phyloP scores from a whole-genome alignment of 2,113 vertebrate genomes.

The Leptosomus discolor region DNA sequence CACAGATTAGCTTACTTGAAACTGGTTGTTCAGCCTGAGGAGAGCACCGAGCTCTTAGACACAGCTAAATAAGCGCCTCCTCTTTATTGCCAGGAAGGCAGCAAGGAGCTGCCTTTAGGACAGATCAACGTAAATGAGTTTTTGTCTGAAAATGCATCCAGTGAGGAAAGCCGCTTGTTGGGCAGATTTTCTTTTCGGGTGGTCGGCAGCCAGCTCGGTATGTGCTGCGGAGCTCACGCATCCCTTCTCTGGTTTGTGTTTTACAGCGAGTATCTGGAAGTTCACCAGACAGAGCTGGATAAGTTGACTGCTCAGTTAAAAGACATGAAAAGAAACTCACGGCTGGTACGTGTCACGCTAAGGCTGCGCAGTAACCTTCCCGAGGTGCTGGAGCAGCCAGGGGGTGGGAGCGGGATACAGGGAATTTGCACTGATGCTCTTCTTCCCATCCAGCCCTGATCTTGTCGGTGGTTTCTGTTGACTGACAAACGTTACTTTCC shows the following conservation, averaged over 20 bases:
- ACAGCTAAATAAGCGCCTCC: not conserved
- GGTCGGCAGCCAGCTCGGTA: not conserved
- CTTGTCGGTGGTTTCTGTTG: not conserved
- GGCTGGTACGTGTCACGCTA: conserved; percentile 82
- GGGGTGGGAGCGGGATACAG: not conserved
- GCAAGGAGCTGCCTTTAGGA: not conserved
- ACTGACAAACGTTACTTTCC: not conserved
- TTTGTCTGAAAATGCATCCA: not conserved
- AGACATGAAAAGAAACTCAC: conserved; percentile 97
- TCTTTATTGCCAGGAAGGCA: not conserved
- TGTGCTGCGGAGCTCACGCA: not conserved
- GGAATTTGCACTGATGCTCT: not conserved
- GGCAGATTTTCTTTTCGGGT: not conserved
- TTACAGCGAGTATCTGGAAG: conserved; percentile 91
- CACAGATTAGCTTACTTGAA: conserved; percentile 10
- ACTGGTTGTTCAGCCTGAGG: not conserved
- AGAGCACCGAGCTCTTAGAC: not conserved
- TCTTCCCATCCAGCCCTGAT: not conserved
- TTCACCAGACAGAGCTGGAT: conserved; percentile 92
- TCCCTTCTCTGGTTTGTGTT: conserved; percentile 48
- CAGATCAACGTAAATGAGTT: not conserved
- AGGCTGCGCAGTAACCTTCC: not conserved
- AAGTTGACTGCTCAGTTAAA: conserved; percentile 91
- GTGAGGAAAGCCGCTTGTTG: not conserved
- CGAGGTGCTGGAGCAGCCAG: not conserved